Percentiles rank a stretch among this genome's conserved stretches.
These are phyloP conservation scores for Polyommatus icarus DNA, from an alignment of 2,888 invertebrate species.

Conservation along the genomic window DNA sequence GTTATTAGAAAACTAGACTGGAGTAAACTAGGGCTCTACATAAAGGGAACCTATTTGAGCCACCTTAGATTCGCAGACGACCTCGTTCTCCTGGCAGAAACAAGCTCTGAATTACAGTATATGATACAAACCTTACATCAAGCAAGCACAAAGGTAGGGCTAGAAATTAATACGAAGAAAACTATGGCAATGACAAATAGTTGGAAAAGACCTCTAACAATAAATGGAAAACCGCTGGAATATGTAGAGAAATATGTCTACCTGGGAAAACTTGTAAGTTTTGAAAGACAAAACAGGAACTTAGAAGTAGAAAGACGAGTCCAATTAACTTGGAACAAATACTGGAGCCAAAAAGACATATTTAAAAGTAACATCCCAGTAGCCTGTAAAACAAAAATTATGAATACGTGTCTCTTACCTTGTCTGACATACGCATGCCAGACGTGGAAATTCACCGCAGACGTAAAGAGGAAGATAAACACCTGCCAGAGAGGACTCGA, in stretches of 20 bases:
- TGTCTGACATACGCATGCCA: constrained; percentile 31
- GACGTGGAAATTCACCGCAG: constrained; percentile 32
- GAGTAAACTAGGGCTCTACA: constrained; percentile 10
- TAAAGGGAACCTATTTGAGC: constrained; percentile 20
- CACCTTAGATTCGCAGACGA: constrained; percentile 15
- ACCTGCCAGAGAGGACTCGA: constrained; percentile 33
- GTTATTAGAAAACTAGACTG: constrained; percentile 25
- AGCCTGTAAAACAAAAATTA: too few relatives aligned
- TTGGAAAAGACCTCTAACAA: constrained; percentile 16
- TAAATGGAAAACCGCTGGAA: constrained; percentile 25
- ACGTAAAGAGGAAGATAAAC: not conserved
- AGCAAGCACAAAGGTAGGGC: not conserved
- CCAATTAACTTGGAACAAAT: constrained; percentile 32
- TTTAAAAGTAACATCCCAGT: constrained; percentile 11
- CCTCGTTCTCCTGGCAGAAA: not conserved
- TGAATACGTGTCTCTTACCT: too few relatives aligned
- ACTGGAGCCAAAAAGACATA: constrained; percentile 32
- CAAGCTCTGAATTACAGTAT: constrained; percentile 28
- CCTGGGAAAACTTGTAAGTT: too few relatives aligned
- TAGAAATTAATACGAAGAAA: constrained; percentile 26
- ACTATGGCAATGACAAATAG: constrained; percentile 34
- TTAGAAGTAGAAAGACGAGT: constrained; percentile 32
- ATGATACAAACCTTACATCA: constrained; percentile 24
- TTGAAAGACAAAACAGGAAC: too few relatives aligned
- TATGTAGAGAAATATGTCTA: constrained; percentile 33